Conservation (phyloP, 2,888 invertebrate species). For the Pycnomerus fuliginosus region DNA sequence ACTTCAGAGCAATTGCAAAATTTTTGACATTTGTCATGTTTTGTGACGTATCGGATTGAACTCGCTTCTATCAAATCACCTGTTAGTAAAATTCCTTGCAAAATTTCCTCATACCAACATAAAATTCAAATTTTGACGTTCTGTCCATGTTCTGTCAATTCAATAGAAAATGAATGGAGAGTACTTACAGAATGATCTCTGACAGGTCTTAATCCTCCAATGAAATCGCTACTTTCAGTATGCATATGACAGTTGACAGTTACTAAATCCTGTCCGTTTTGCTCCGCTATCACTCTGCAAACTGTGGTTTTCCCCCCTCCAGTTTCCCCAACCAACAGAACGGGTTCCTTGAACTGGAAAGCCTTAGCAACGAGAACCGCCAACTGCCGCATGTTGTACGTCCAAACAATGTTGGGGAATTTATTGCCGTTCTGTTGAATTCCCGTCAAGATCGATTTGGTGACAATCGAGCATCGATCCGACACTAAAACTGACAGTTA, state of each 20-base stretch:
- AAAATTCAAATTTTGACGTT: too few relatives aligned
- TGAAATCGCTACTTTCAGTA: constrained; percentile 96
- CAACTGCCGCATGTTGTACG: constrained; percentile 82
- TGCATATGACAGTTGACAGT: constrained; percentile 98
- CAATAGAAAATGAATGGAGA: too few relatives aligned
- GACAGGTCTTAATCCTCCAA: constrained; percentile 92
- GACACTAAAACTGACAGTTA: constrained; percentile 55
- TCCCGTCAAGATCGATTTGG: constrained; percentile 67
- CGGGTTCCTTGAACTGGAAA: constrained; percentile 88
- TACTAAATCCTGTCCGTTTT: constrained; percentile 66
- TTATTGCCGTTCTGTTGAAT: constrained; percentile 59
- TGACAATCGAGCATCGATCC: constrained; percentile 72
- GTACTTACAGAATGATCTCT: constrained; percentile 54
- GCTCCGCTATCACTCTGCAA: constrained; percentile 81
- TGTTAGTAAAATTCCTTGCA: too few relatives aligned
- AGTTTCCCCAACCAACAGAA: constrained; percentile 94
- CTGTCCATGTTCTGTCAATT: too few relatives aligned
- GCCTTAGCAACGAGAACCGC: constrained; percentile 81
- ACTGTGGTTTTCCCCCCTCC: constrained; percentile 98
- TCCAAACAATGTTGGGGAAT: constrained; percentile 90
- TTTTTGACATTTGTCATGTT: too few relatives aligned
- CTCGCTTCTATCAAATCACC: too few relatives aligned
- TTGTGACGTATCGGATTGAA: too few relatives aligned
- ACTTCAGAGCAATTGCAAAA: too few relatives aligned
- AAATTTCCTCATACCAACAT: too few relatives aligned